Evolutionary conservation across 2,888 invertebrate genomes (phyloP).

Genomic region (Resseliella maxima): DNA sequence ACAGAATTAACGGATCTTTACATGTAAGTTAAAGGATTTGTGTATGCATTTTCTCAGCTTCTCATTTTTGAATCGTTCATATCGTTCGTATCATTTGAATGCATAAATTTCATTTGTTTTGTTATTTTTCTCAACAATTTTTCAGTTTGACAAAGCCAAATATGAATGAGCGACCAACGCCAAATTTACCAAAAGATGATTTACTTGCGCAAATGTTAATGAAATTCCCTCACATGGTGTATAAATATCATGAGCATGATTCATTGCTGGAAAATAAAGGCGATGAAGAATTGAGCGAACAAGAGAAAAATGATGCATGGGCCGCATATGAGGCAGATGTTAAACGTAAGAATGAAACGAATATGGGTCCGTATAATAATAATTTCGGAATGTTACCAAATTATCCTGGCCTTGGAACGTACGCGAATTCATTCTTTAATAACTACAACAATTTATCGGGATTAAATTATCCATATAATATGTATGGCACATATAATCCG

Average conservation of each 20-base stretch:
- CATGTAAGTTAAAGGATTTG: conserved; percentile 71
- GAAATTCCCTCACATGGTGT: conserved; percentile 70
- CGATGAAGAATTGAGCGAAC: conserved; percentile 85
- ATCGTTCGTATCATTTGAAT: neutral
- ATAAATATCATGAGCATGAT: conserved; percentile 77
- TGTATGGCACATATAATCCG: neutral
- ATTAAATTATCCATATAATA: conserved; percentile 6
- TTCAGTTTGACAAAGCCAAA: conserved; percentile 69
- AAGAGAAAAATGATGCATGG: conserved; percentile 89
- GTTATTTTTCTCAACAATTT: too few relatives aligned
- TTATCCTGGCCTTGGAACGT: conserved; percentile 23
- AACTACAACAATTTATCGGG: conserved; percentile 36
- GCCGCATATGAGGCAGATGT: conserved; percentile 83
- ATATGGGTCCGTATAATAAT: conserved; percentile 44
- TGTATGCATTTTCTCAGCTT: too few relatives aligned
- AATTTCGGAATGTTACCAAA: conserved; percentile 48
- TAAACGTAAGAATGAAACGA: conserved; percentile 54
- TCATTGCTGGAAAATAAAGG: conserved; percentile 76
- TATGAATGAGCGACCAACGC: conserved; percentile 69
- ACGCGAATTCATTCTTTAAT: conserved; percentile 27
- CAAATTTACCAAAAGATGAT: conserved; percentile 76
- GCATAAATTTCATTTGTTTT: too few relatives aligned
- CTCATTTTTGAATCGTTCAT: too few relatives aligned
- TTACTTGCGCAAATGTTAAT: conserved; percentile 77
- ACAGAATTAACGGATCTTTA: conserved; percentile 85